Percentiles rank a stretch among this genome's conserved stretches.
phyloP scores from a whole-genome alignment of 2,113 vertebrate genomes.

The Rhinolophus ferrumequinum region DNA sequence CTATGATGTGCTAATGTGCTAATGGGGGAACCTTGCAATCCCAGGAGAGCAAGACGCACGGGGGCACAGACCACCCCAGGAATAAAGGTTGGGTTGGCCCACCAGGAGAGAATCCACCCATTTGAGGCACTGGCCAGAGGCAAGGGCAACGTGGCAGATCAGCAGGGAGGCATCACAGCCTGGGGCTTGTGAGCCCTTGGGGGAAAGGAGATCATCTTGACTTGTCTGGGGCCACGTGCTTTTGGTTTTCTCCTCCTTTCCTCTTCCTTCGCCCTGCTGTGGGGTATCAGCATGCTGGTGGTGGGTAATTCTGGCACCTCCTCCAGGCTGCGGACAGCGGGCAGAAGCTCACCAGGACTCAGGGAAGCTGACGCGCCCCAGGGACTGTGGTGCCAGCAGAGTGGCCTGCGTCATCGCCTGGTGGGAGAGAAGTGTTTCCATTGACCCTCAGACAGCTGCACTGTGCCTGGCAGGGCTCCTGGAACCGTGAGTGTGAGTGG shows the following conservation, averaged over 20 bases:
- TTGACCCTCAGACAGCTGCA: too few species aligned
- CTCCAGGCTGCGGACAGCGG: not conserved
- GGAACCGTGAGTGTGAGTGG: too few species aligned
- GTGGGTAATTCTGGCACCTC: not conserved
- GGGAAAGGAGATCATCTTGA: rapidly evolving
- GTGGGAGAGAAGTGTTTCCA: not conserved
- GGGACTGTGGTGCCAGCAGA: too few species aligned
- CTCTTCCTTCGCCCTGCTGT: not conserved
- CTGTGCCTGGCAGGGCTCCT: too few species aligned
- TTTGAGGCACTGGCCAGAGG: not conserved
- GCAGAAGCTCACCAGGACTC: not conserved
- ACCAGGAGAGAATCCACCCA: rapidly evolving
- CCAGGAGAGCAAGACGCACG: not conserved
- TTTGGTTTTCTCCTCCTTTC: not conserved
- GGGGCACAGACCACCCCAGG: too few species aligned
- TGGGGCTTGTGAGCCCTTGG: not conserved
- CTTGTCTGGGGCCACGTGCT: not conserved
- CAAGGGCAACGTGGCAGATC: not conserved
- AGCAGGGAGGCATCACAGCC: rapidly evolving
- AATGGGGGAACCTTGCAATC: not conserved
- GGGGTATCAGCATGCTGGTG: too few species aligned
- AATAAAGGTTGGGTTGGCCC: not conserved
- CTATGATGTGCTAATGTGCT: rapidly evolving
- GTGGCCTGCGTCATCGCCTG: not conserved
- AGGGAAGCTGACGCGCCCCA: not conserved